Evolutionary conservation across 1,140 invertebrate genomes (phyloP).

Genomic region (Nasonia vitripennis): DNA sequence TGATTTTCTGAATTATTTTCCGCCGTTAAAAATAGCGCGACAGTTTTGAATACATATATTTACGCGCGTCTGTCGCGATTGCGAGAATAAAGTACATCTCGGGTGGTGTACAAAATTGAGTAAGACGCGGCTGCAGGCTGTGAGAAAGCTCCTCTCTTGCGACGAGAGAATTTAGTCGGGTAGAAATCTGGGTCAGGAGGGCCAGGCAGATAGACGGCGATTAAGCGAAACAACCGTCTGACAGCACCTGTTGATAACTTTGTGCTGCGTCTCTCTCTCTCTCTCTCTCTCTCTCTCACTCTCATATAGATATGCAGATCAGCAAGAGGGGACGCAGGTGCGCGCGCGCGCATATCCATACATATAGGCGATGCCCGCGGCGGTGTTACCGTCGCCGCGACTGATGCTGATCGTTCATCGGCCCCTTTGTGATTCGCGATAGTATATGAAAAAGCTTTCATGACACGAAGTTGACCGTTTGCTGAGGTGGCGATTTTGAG

Average conservation of each 20-base stretch:
- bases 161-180: not conserved
- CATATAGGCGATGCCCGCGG: not conserved
- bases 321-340: not conserved
- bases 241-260: conserved; percentile 66
- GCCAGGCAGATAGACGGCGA: conserved; percentile 58
- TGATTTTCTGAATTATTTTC: too few relatives aligned
- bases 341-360: not conserved
- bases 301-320: not conserved
- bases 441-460: not conserved
- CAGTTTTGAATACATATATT: too few relatives aligned
- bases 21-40: too few relatives aligned
- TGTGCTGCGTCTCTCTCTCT: conserved; percentile 38
- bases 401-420: not conserved
- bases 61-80: too few relatives aligned
- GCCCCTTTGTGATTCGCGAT: not conserved
- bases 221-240: conserved; percentile 66
- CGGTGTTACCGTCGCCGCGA: not conserved
- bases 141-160: not conserved
- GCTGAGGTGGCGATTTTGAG: too few relatives aligned
- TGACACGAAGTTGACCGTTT: too few relatives aligned
- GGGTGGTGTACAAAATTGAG: too few relatives aligned
- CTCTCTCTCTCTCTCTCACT: not conserved
- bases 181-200: conserved; percentile 46
- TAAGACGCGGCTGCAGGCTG: not conserved
- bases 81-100: too few relatives aligned